These are phyloP conservation scores for Halictus quadricinctus DNA, from an alignment of 2,888 invertebrate genomes.

Conservation along the genomic window DNA sequence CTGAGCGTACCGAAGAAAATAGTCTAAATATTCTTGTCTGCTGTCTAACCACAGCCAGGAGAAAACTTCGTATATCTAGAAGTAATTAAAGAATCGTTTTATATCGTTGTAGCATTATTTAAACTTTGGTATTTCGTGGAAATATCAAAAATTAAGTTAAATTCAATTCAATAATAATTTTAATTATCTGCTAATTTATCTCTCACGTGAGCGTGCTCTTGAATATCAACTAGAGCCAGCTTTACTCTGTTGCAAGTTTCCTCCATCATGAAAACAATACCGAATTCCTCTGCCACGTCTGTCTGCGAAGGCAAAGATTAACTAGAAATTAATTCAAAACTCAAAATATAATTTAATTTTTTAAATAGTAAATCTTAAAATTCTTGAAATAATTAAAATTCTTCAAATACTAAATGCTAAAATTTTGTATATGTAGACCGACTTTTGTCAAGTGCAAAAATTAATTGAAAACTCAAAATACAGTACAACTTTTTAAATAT, in stretches of 20 bases:
- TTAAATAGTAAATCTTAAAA: neutral
- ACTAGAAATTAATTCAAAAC: neutral
- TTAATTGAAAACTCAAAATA: too few relatives aligned
- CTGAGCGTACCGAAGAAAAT: conserved; percentile 91
- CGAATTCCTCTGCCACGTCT: conserved; percentile 76
- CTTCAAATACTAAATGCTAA: neutral
- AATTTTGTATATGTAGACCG: neutral
- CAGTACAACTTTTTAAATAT: too few relatives aligned
- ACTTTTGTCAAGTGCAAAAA: too few relatives aligned
- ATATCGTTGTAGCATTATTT: neutral
- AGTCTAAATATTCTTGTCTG: conserved; percentile 88
- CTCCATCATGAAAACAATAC: conserved; percentile 77
- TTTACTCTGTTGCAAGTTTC: conserved; percentile 77
- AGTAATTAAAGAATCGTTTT: neutral
- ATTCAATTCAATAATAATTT: neutral
- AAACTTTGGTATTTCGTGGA: too few relatives aligned
- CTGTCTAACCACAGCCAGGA: conserved; percentile 93
- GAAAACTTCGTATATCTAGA: conserved; percentile 85
- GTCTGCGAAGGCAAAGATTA: conserved; percentile 72
- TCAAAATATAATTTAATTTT: neutral
- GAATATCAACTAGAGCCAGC: conserved; percentile 69
- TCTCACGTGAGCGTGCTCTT: conserved; percentile 73
- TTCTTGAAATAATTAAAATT: neutral
- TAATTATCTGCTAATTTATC: neutral
- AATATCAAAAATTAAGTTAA: too few relatives aligned